Evolutionary conservation across 2,113 vertebrate genomes (phyloP), one percentile per base, ranked within the genome.

Genomic region (Spermophilus dauricus): DNA sequence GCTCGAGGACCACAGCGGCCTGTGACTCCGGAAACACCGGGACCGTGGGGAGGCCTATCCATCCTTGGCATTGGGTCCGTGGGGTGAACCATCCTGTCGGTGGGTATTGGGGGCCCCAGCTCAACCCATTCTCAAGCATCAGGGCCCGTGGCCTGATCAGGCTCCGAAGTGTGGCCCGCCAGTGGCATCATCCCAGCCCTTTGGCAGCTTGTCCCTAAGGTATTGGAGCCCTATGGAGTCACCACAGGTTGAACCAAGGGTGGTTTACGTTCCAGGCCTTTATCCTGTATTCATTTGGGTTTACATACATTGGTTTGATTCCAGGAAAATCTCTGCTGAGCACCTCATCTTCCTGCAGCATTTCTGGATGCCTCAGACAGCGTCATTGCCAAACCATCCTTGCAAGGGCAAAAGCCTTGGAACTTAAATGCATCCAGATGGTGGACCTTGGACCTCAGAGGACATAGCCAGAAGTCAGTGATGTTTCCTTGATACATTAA

Each of bases 221-320:
- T 14, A 13, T 34, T 16, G 67, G 67, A 34, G 32, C 32, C 32
- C 67, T 69, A 32, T 16, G 12, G 30, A 69, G 30, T 7, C 61
- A 63, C 8, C 6, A 9, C 4, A 30, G 14, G 51, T 3, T 39
- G 16, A 10, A 0, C 61, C 0, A 3, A 28, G 24, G 61, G 16
- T 28, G 16, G n/a, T 9, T 2, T 18, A 2, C 1, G 18, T 34
- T 73, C 39, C 51, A 1, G 18, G 10, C 11, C 20, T 16, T 13
- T 1, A 2, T 3, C 26, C 11, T 16, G 2, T 42, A 28, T 65
- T 10, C 3, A 2, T 34, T 0, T 8, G 61, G 24, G 14, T n/a
- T 34, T 69, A 34, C 32, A 16, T 16, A 34, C 4, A 1, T 34
- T 32, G 67, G 1, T 8, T 5, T 10, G 3, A 11, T 5, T 28